phyloP scores from a whole-genome alignment of 2,888 invertebrate species.

The Barypeithes pellucidus region DNA sequence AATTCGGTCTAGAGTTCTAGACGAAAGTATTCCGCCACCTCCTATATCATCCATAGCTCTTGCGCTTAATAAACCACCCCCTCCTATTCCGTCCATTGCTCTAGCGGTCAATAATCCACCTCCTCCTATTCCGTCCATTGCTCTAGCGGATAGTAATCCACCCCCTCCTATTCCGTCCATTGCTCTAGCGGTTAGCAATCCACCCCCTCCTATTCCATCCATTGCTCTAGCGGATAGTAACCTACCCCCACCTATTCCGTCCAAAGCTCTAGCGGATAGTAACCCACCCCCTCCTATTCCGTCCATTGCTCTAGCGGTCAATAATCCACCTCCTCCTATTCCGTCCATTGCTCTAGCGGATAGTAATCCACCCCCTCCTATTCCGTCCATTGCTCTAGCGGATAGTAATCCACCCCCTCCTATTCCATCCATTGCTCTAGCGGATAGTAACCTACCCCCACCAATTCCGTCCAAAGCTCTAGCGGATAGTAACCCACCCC shows the following conservation, averaged over 20 bases:
- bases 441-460: slow-evolving; percentile 37
- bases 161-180: slow-evolving; percentile 47
- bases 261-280: slow-evolving; percentile 14
- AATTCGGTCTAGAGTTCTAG: slow-evolving; percentile 16
- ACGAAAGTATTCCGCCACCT: neutral
- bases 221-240: neutral
- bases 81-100: slow-evolving; percentile 41
- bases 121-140: slow-evolving; percentile 46
- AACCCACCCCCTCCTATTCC: slow-evolving; percentile 38
- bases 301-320: slow-evolving; percentile 38
- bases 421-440: slow-evolving; percentile 39
- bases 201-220: slow-evolving; percentile 18
- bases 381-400: slow-evolving; percentile 14
- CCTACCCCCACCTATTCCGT: slow-evolving; percentile 31
- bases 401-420: slow-evolving; percentile 32
- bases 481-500: slow-evolving; percentile 30
- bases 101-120: slow-evolving; percentile 35
- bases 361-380: slow-evolving; percentile 38
- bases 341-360: slow-evolving; percentile 37
- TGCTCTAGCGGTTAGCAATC: neutral
- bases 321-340: slow-evolving; percentile 49
- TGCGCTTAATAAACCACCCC: slow-evolving; percentile 13
- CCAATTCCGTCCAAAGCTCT: slow-evolving; percentile 45
- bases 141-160: slow-evolving; percentile 28
- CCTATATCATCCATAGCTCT: slow-evolving; percentile 31